Evolutionary conservation across 2,888 invertebrate genomes (phyloP).

Genomic region (Morinoia aosen): DNA sequence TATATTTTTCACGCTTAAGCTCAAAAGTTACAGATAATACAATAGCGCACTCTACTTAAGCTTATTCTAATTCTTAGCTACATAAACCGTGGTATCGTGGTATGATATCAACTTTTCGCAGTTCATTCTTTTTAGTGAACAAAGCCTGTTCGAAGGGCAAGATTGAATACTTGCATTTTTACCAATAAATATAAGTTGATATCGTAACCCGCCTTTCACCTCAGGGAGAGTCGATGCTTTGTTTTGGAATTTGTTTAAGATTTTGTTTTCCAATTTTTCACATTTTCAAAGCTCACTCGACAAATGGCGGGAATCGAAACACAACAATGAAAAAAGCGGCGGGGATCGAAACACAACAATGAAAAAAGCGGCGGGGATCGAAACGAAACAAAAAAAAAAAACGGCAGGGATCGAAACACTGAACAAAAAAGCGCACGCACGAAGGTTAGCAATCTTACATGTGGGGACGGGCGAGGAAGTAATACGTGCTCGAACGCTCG

Average conservation of each 20-base stretch:
- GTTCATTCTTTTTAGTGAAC: no score
- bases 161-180: no score
- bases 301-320: neutral
- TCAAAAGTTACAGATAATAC: no score
- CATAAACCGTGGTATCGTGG: no score
- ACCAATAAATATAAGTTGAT: no score
- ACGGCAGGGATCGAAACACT: neutral
- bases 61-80: no score
- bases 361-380: neutral
- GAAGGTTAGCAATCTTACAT: neutral
- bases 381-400: neutral
- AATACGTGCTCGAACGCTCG: neutral
- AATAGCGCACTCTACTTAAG: no score
- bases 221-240: no score
- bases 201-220: no score
- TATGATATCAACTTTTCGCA: no score
- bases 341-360: neutral
- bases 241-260: neutral
- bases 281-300: neutral
- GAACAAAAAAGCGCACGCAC: neutral
- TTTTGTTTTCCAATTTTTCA: neutral
- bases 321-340: neutral
- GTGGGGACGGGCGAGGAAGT: neutral
- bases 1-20: no score
- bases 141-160: no score